phyloP scores from a whole-genome alignment of 2,113 vertebrate species.

The Engystomops pustulosus region DNA sequence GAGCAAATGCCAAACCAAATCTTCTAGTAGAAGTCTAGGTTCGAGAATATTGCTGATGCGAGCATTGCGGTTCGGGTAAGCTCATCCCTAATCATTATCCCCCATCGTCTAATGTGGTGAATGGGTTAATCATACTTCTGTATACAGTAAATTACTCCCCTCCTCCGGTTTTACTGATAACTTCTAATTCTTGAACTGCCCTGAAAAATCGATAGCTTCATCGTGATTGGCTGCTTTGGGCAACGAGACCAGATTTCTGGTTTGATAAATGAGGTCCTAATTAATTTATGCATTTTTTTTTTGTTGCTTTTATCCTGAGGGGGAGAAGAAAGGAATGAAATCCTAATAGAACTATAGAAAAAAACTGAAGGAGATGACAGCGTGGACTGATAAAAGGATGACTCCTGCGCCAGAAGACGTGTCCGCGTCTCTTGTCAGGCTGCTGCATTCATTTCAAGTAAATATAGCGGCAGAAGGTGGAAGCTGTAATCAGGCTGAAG shows the following conservation, averaged over 20 bases:
- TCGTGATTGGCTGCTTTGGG: not conserved
- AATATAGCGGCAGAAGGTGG: conserved; percentile 39
- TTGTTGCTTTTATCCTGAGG: not conserved
- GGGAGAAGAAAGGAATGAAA: not conserved
- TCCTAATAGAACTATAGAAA: conserved; percentile 4
- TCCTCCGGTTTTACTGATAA: not conserved
- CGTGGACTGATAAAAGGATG: not conserved
- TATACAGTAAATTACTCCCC: not conserved
- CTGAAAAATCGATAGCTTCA: not conserved
- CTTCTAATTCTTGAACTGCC: not conserved
- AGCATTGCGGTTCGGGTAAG: no score
- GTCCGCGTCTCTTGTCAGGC: conserved; percentile 23
- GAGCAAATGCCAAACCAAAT: no score
- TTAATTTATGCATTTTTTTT: conserved; percentile 2
- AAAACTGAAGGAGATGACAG: not conserved
- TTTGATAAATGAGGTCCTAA: not conserved
- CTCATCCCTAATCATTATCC: no score
- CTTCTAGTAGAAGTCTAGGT: no score
- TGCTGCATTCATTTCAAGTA: conserved; percentile 26
- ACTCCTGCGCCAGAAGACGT: not conserved
- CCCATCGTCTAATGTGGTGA: not conserved
- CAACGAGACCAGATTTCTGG: not conserved
- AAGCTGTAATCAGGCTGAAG: conserved; percentile 30
- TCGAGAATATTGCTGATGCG: no score
- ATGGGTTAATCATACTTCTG: not conserved